Evolutionary conservation across 2,113 vertebrate species (phyloP), one percentile per base, ranked within the genome.

Genomic region (Silurus glanis): DNA sequence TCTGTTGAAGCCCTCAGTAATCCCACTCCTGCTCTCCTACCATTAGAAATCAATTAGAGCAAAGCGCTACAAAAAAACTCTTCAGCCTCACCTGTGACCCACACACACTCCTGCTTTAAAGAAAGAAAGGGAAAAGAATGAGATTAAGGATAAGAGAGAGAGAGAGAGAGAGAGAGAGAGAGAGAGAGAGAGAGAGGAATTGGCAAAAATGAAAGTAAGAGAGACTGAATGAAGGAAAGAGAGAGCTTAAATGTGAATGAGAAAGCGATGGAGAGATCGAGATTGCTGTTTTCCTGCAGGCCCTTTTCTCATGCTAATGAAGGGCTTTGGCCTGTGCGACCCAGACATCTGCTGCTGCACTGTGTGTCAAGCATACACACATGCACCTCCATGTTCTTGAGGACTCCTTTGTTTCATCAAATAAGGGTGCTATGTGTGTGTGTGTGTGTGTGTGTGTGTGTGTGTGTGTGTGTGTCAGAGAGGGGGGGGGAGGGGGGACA

Each of bases 271-370:
- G n/a, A 25, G 49, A 83, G 67, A 56, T 72, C 9, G 25, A 82
- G 51, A 85, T 45, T 55, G 49, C 64, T n/a, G 51, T 79, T 83
- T 71, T 85, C 85, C 87, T 89, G 87, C 83, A 55, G 25, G 84
- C 23, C 56, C 75, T 81, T 88, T 90, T 92, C 86, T 91, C 88
- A 91, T 91, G 90, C 71, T 92, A 91, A 92, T 91, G 88, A 92
- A 83, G 88, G 76, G 83, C 72, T 83, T 84, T 87, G 87, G 87
- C 87, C 90, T 83, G 55, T 82, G 71, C 85, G 90, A 87, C 90
- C 90, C 85, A 89, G 90, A 92, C 91, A 91, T 91, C 91, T 91
- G 90, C 91, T 91, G 56, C 56, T 72, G 76, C 75, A 72, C 89
- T 84, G 85, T 87, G 83, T 87, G 75, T 82, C 51, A 23, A 51